Base-by-base conservation (phyloP, 2,888 invertebrate genomes). In the Trachelus troglodyta region DNA sequence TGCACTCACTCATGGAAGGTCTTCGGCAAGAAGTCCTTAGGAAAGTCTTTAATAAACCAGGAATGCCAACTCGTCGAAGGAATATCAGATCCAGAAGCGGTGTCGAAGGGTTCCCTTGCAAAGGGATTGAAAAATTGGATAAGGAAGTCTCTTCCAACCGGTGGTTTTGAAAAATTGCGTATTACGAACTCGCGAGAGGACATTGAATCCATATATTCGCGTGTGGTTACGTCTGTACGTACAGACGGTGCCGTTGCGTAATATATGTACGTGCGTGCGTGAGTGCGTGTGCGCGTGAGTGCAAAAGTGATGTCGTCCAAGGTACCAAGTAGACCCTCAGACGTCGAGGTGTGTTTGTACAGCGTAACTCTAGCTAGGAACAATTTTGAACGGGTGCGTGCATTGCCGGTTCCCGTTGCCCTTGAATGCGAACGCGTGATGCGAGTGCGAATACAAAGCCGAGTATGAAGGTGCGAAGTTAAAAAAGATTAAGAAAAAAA, bases 401-500 rank as follows among this genome's bases (percentile, higher is more conserved):
- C 76, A 75, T 76, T 77, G 76, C 76, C 76, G 80, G 75, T 78
- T 82, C 77, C 78, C 77, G 69, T 79, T 73, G 81, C 77, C 71
- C 76, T 77, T 69, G 78, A 79, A 73, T 71, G 82, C 78, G 69
- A 56, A 68, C 37, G 79, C 35, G 69, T 68, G 74, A 77, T 79
- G 31, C 30, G 76, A 77, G 75, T 79, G 82, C 73, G 40, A 79
- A 81, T 79, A 76, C 69, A 83, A 78, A 79, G 80, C 79, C 81
- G 74, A 79, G 75, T 69, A 68, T 35, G 75, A 80, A 78, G 56
- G 34, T 15, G 34, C 9, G 73, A 69, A 80, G 79, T 78, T 77
- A 76, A 79, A 79, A 79, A 80, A 71, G 75, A 79, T 75, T 69
- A 74, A 71, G 73, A 56, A 73, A 80, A 82, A 83, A 86, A 84